These are phyloP conservation scores for Drosophila silvestris DNA, from an alignment of 2,888 invertebrate genomes.

Conservation along the genomic window DNA sequence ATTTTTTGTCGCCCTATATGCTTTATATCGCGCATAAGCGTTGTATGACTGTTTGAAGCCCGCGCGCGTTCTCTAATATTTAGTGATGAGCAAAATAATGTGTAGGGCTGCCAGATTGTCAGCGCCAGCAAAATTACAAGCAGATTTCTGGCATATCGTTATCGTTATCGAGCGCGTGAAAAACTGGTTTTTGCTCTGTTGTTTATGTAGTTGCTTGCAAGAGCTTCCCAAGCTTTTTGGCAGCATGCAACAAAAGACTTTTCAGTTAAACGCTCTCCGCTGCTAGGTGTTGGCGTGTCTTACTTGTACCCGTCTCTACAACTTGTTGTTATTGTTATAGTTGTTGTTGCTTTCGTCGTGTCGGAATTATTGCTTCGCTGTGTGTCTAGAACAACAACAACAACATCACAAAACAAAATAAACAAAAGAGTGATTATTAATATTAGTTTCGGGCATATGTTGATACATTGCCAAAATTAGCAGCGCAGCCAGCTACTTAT, in stretches of 20 bases:
- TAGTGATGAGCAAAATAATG: background rate
- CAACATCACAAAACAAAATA: background rate
- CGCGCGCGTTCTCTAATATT: background rate
- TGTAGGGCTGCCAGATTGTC: background rate
- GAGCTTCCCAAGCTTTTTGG: conserved; percentile 54
- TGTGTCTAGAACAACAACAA: conserved; percentile 40
- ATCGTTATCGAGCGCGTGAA: conserved; percentile 52
- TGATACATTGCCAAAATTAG: conserved; percentile 60
- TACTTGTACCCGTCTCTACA: conserved; percentile 37
- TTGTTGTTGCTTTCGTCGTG: conserved; percentile 25
- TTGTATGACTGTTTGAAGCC: background rate
- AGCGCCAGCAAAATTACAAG: conserved; percentile 21
- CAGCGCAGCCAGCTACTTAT: conserved; percentile 7
- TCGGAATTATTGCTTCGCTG: conserved; percentile 43
- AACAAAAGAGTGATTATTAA: conserved; percentile 50
- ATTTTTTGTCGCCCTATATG: background rate
- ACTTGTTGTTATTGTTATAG: conserved; percentile 51
- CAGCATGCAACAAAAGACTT: conserved; percentile 65
- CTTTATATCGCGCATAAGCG: background rate
- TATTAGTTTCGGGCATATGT: conserved; percentile 61
- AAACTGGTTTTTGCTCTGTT: conserved; percentile 47
- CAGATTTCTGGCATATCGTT: conserved; percentile 2
- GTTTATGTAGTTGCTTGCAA: conserved; percentile 15
- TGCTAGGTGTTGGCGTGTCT: conserved; percentile 48
- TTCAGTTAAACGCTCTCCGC: conserved; percentile 65